Conservation (phyloP, 30 jellyfish, hydroid and myxozoan species). For the Haliclystus octoradiatus region DNA sequence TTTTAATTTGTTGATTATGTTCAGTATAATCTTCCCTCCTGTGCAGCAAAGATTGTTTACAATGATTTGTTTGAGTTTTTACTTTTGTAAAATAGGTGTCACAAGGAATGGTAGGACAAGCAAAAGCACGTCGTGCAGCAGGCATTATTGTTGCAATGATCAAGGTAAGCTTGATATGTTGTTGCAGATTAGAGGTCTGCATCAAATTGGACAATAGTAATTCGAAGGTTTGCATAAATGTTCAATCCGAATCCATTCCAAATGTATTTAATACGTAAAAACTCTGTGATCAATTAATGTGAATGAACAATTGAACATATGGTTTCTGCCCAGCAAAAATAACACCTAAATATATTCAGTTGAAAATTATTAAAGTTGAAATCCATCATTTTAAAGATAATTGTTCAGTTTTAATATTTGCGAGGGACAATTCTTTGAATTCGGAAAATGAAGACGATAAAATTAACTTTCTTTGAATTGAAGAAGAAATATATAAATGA, state of each 20-base stretch:
- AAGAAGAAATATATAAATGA: no score
- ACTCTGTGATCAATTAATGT: neutral
- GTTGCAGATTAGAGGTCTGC: neutral
- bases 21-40: no score
- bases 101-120: constrained; percentile 99
- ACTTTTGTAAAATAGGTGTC: constrained; percentile 44
- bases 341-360: neutral
- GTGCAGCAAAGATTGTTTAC: neutral
- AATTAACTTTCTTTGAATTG: no score
- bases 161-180: constrained; percentile 29
- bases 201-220: neutral
- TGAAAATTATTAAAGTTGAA: no score
- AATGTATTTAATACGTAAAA: no score
- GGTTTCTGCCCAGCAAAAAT: no score
- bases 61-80: neutral
- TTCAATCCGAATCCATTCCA: neutral
- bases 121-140: constrained; percentile 97
- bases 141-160: constrained; percentile 90
- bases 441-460: no score
- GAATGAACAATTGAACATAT: neutral
- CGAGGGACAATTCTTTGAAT: no score
- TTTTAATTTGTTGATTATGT: no score
- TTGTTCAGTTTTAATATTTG: no score
- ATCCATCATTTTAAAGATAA: no score
- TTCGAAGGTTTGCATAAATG: neutral